Evolutionary conservation across 2,888 invertebrate species (phyloP), one percentile per base, ranked within the genome.

Genomic region (Congeria kusceri): DNA sequence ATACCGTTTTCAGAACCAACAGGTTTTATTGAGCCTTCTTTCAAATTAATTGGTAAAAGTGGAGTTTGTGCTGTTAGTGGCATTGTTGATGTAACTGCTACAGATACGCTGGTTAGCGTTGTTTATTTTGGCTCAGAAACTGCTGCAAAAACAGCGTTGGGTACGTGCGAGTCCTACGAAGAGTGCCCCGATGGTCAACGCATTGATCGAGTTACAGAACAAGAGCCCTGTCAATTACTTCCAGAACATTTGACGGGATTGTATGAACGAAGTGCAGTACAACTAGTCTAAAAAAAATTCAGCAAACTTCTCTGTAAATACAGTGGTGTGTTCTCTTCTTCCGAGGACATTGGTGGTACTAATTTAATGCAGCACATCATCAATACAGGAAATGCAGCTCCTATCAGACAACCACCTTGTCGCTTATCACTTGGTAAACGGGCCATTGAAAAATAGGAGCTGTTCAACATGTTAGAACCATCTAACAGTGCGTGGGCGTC

Each of bases 401-500:
- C 74, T 1, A 63, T 74, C n/a, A 46, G 67, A 18, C 74, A 80
- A 53, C 63, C 58, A 20, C 56, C 70, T 23, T 11, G 79, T 29
- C 64, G 73, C 3, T 28, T 75, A 23, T 75, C 72, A 23, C 20
- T 68, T 39, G 70, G 68, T 15, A 71, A 66, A 29, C 39, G 67
- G 49, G 44, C 66, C n/a, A 61, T 68, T 29, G 69, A 68, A 28
- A 63, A 71, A 15, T 57, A 69, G 3, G 70, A 81, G 49, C 25
- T 78, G 1, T 11, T 68, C 15, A 73, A 66, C 9, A 69, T 83
- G 77, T 39, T 70, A 32, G 44, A 82, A 44, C 72, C 74, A 27
- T 78, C 79, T 11, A 65, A 47, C 11, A 80, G 75, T 71, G 72
- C 86, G 1, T 86, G 80, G 80, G 47, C 72, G 9, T 75, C 77